These are phyloP conservation scores for Caligus rogercresseyi DNA, from an alignment of 1,140 invertebrate species.

Conservation along the genomic window DNA sequence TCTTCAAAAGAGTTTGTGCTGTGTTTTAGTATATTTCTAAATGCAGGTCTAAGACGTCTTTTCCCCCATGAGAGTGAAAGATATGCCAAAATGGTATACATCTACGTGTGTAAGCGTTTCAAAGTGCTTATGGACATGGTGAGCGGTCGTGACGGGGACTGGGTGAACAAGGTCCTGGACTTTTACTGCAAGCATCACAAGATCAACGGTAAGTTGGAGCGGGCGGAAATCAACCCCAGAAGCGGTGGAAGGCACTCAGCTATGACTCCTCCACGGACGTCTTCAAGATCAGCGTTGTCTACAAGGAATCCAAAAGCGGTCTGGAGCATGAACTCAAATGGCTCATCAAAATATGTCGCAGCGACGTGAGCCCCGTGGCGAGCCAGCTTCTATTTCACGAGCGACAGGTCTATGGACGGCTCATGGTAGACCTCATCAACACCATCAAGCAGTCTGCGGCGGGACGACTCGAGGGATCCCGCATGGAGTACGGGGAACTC, in stretches of 20 bases:
- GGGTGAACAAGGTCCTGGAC: conserved; percentile 15
- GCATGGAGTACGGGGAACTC: conserved; percentile 2
- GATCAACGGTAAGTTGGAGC: conserved; percentile 5
- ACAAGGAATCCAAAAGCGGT: conserved; percentile 17
- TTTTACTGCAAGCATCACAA: conserved; percentile 17
- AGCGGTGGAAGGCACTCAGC: neutral
- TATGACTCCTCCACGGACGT: conserved; percentile 20
- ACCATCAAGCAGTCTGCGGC: conserved; percentile 10
- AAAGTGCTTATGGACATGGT: conserved; percentile 20
- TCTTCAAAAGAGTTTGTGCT: too few relatives aligned
- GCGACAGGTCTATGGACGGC: conserved; percentile 13
- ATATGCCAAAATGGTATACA: conserved; percentile 19
- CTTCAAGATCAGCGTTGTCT: conserved; percentile 19
- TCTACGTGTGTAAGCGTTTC: conserved; percentile 20
- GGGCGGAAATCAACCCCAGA: conserved; percentile 20
- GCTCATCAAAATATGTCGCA: conserved; percentile 16
- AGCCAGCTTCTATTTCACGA: conserved; percentile 11
- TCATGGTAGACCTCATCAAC: conserved; percentile 17
- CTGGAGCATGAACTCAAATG: conserved; percentile 19
- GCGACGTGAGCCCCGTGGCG: conserved; percentile 6
- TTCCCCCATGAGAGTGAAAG: too few relatives aligned
- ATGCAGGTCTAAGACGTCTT: too few relatives aligned
- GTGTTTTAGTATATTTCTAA: too few relatives aligned
- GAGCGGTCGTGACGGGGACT: conserved; percentile 14
- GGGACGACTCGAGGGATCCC: conserved; percentile 1